Base-by-base conservation (phyloP, 2,888 invertebrate species). In the Chaitophorus viminalis region DNA sequence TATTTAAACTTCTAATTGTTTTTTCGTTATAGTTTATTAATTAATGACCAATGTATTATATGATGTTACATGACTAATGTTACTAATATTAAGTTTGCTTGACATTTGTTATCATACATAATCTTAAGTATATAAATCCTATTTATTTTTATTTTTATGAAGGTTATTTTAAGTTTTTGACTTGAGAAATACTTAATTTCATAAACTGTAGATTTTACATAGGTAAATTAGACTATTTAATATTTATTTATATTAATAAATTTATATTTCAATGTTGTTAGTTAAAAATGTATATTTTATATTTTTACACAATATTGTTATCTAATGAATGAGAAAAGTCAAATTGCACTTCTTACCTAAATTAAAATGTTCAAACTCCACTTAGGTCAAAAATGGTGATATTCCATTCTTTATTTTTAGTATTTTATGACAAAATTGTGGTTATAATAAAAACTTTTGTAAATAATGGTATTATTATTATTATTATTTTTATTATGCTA, bases 231-330 rank as follows among this genome's bases (percentile, higher is more conserved):
- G 36, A 46, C 11, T 46, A 54, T 33, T 54, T 4, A 21, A 21
- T 36, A 74, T 21, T 21, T 36, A 8, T 74, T 18, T 21, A 39
- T 68, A 46, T 68, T 39, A 46, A 46, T 68, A 31, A 29, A 46
- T 68, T 29, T 81, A 29, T 68, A 70, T 31, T 81, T 81, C 2
- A 46, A 70, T 70, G 68, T 46, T 46, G 68, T 31, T 68, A 68
- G 11, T 39, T 39, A n/a, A 18, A 31, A 81, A 46, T 5, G 39
- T 11, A 29, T 29, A 68, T 46, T 29, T 82, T 68, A 82, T 82
- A 70, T 52, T 82, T 70, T 82, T 79, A 79, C 65, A 79, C 39
- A 29, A 54, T 79, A 33, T 65, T 39, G 46, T n/a, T n/a, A 65
- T 65, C n/a, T 36, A 79, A 36, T 1, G 29, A 39, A 65, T 29